These are phyloP conservation scores for Ectemnius continuus DNA, from an alignment of 2,888 invertebrate species.

Conservation along the genomic window DNA sequence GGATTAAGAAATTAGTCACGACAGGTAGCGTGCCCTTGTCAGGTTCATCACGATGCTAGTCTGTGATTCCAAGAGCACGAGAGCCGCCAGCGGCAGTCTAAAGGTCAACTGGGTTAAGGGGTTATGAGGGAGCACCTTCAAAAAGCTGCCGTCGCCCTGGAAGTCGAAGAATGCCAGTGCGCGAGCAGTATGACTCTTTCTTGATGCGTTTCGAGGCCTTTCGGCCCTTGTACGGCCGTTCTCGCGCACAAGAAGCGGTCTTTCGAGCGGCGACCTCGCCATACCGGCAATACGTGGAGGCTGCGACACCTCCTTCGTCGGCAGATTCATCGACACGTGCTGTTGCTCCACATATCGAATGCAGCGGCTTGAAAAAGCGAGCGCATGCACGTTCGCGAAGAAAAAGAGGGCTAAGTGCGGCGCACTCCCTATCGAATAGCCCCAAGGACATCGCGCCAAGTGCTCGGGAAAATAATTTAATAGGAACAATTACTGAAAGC, in stretches of 20 bases:
- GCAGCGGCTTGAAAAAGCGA: constrained; percentile 35
- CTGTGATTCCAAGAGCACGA: background rate
- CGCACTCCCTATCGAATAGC: background rate
- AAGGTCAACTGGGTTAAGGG: constrained; percentile 60
- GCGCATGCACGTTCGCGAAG: background rate
- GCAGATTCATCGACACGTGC: constrained; percentile 48
- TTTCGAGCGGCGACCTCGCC: constrained; percentile 39
- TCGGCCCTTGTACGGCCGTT: constrained; percentile 53
- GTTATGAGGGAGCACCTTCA: constrained; percentile 50
- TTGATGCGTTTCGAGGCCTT: constrained; percentile 54
- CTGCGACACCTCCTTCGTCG: constrained; percentile 54
- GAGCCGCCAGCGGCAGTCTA: constrained; percentile 26
- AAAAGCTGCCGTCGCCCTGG: constrained; percentile 53
- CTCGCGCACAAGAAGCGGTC: constrained; percentile 50
- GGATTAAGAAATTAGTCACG: too few species aligned
- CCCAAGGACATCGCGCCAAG: background rate
- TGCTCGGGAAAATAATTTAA: constrained; percentile 1
- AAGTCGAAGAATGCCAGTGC: constrained; percentile 54
- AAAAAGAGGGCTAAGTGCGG: background rate
- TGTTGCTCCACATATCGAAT: constrained; percentile 56
- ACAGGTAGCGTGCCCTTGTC: too few species aligned
- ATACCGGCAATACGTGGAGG: constrained; percentile 44
- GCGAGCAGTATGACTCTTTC: constrained; percentile 53
- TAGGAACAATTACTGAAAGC: background rate
- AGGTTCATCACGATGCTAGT: too few species aligned